Evolutionary conservation across 1,140 invertebrate species (phyloP), one percentile per base, ranked within the genome.

Genomic region (Carposina sasakii): DNA sequence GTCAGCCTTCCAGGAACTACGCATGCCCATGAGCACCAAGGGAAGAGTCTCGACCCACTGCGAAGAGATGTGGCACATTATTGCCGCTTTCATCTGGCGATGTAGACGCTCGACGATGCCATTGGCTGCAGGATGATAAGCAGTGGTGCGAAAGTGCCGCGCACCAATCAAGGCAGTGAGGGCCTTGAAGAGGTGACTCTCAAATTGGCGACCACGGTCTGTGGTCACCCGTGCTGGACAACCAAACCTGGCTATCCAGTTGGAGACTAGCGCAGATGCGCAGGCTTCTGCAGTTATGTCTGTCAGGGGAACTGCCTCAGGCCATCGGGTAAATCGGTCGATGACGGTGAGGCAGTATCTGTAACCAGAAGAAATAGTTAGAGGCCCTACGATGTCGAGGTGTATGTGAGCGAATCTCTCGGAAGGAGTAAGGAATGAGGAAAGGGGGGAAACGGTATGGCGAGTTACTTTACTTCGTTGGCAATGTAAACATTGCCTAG

Each of bases 101-200:
- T 88, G 83, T 5, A 61, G 57, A 17, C 68, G 48, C 45, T 85
- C 76, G 0, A 77, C 57, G 31, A 69, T 64, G 6, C 73, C 76
- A 50, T 84, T 85, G 0, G 62, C 54, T 39, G 74, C 66, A 10
- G 79, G 78, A 34, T 77, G 70, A 31, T 76, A 84, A n/a, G 75
- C 60, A 3, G 82, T 83, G 0, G 83, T 86, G 19, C 58, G 58
- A 1, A 51, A 36, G 26, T 54, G 56, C 0, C 17, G 22, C 9
- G 47, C 39, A 22, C 56, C 51, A 23, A 53, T 10, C 13, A 50
- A 13, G 0, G 21, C 12, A 6, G 51, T 39, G 23, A 58, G 24
- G 15, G 43, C 20, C 15, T 47, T 45, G 44, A 58, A 58, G 17
- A 51, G 42, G 13, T 54, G 15, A n/a, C 30, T 39, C 43, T 66